These are phyloP conservation scores for Thecocarcelia acutangulata DNA, from an alignment of 2,888 invertebrate genomes.

Conservation along the genomic window DNA sequence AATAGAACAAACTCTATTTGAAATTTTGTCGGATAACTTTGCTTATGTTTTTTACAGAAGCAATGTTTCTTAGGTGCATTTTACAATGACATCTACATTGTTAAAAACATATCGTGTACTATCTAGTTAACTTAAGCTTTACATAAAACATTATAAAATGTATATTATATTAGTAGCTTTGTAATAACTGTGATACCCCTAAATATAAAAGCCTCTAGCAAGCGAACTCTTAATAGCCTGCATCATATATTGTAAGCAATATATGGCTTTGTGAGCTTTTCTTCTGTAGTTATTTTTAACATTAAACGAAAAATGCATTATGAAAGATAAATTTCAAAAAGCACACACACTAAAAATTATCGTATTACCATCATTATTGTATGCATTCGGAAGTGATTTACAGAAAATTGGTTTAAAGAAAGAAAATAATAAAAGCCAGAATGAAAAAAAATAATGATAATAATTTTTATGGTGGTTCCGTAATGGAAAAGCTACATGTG, in stretches of 20 bases:
- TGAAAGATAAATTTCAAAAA: conserved; percentile 21
- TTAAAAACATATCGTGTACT: too few relatives aligned
- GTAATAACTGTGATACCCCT: neutral
- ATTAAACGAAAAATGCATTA: conserved; percentile 8
- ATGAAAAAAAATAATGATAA: conserved; percentile 33
- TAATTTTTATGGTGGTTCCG: conserved; percentile 24
- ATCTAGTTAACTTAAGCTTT: too few relatives aligned
- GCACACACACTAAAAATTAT: conserved; percentile 19
- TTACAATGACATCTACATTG: too few relatives aligned
- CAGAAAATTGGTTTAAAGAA: conserved; percentile 80
- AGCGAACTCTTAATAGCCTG: neutral
- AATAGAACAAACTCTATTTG: too few relatives aligned
- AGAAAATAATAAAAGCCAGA: conserved; percentile 77
- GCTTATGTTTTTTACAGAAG: too few relatives aligned
- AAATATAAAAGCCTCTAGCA: neutral
- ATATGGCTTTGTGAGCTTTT: conserved; percentile 9
- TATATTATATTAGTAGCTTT: too few relatives aligned
- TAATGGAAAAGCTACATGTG: conserved; percentile 22
- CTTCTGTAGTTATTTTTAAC: conserved; percentile 6
- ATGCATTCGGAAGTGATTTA: conserved; percentile 79
- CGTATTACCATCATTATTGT: conserved; percentile 66
- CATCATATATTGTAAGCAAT: neutral
- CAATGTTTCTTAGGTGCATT: too few relatives aligned
- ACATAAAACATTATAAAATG: too few relatives aligned
- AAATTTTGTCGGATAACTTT: too few relatives aligned